phyloP scores from a whole-genome alignment of 2,888 invertebrate species.

The Conistra vaccinii region DNA sequence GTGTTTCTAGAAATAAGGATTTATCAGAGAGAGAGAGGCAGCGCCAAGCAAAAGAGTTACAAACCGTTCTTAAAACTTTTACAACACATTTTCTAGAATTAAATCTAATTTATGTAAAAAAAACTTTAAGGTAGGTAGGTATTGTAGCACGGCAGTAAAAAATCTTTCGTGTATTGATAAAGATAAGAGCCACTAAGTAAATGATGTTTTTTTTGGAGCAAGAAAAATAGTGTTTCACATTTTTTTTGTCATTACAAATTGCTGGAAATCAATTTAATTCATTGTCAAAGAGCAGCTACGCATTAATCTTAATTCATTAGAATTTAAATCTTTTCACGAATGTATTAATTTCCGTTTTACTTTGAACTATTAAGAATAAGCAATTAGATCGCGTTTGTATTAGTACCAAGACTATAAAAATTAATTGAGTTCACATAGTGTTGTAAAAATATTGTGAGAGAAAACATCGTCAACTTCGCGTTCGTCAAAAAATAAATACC shows the following conservation, averaged over 20 bases:
- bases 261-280: slow-evolving; percentile 5
- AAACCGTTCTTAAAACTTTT: neutral
- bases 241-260: neutral
- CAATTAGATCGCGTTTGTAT: slow-evolving; percentile 16
- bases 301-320: neutral
- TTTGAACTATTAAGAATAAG: neutral
- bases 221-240: too few relatives aligned
- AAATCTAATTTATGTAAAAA: too few relatives aligned
- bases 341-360: neutral
- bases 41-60: neutral
- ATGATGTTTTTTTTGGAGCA: too few relatives aligned
- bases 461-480: neutral
- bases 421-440: neutral
- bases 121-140: too few relatives aligned
- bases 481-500: neutral
- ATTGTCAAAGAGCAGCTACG: neutral
- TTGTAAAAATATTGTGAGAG: neutral
- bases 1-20: neutral
- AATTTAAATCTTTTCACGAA: slow-evolving; percentile 2
- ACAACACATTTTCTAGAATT: neutral
- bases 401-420: slow-evolving; percentile 4
- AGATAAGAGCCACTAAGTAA: too few relatives aligned
- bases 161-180: too few relatives aligned
- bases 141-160: too few relatives aligned
- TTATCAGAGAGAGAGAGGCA: neutral